A percentile compares a stretch with the other conserved stretches of the same genome.
phyloP scores from a whole-genome alignment of 2,113 vertebrate genomes.

The Otolemur garnettii region DNA sequence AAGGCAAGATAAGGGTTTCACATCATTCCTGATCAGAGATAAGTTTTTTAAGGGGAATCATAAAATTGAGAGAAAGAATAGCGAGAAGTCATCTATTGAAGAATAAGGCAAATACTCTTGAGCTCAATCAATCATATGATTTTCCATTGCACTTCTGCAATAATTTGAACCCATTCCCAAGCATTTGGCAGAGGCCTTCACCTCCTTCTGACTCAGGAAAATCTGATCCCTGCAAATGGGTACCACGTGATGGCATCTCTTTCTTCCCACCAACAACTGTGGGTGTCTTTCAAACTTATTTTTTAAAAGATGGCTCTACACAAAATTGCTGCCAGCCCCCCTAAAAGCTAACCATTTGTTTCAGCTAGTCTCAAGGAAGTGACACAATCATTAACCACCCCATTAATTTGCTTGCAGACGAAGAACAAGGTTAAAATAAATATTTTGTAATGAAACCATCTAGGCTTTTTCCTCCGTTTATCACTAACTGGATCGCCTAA shows the following conservation, averaged over 20 bases:
- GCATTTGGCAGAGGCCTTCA: constrained; percentile 77
- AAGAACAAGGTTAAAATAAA: background rate
- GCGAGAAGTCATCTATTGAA: constrained; percentile 7
- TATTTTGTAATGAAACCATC: constrained; percentile 20
- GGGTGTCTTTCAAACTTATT: constrained; percentile 74
- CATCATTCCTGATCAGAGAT: constrained; percentile 27
- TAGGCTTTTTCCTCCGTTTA: constrained; percentile 39
- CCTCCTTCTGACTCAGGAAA: constrained; percentile 79
- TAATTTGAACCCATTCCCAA: constrained; percentile 74
- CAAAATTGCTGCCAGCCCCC: constrained; percentile 48
- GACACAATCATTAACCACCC: background rate
- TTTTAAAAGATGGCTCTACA: constrained; percentile 63
- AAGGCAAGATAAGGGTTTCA: constrained; percentile 51
- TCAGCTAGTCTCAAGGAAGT: constrained; percentile 27
- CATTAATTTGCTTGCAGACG: constrained; percentile 23
- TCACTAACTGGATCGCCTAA: background rate
- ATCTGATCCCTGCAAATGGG: constrained; percentile 78
- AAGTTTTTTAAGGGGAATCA: constrained; percentile 49
- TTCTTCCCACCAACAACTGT: constrained; percentile 77
- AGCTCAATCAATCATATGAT: constrained; percentile 62
- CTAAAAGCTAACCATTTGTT: background rate
- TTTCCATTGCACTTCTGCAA: constrained; percentile 68
- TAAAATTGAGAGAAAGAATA: constrained; percentile 17
- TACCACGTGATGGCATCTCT: constrained; percentile 69
- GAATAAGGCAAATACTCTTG: constrained; percentile 61